phyloP scores from a whole-genome alignment of 2,888 invertebrate species.

The Cantharis flavilabris region DNA sequence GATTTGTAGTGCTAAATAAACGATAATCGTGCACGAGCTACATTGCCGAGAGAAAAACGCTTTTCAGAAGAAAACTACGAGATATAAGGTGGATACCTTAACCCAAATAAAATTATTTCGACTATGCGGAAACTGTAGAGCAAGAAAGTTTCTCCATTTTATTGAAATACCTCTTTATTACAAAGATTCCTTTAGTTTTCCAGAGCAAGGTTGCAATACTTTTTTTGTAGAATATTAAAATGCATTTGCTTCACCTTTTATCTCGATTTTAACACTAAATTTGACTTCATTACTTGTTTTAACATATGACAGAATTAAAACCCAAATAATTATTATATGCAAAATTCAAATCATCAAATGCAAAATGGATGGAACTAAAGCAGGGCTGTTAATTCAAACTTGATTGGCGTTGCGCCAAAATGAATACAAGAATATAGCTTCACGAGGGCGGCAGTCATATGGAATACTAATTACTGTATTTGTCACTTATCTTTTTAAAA shows the following conservation, averaged over 20 bases:
- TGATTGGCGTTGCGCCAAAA: neutral
- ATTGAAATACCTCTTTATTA: neutral
- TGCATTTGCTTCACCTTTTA: neutral
- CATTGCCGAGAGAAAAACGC: neutral
- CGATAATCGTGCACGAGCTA: neutral
- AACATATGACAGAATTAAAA: neutral
- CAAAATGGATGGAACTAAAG: neutral
- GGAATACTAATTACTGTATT: neutral
- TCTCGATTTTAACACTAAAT: neutral
- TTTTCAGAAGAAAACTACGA: neutral
- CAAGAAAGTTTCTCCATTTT: neutral
- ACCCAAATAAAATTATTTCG: neutral
- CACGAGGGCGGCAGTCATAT: neutral
- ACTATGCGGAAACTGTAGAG: neutral
- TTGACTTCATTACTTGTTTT: neutral
- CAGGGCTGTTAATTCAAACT: neutral
- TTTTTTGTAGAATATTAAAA: neutral
- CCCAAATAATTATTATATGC: neutral
- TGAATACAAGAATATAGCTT: neutral
- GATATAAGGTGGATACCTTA: neutral
- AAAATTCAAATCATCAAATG: neutral
- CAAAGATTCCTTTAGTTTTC: neutral
- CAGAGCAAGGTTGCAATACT: neutral
- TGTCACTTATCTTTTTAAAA: neutral
- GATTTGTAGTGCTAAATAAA: neutral